Percentiles rank a stretch among this genome's conserved stretches.
phyloP scores from a whole-genome alignment of 2,113 vertebrate genomes.

The Pionites leucogaster region DNA sequence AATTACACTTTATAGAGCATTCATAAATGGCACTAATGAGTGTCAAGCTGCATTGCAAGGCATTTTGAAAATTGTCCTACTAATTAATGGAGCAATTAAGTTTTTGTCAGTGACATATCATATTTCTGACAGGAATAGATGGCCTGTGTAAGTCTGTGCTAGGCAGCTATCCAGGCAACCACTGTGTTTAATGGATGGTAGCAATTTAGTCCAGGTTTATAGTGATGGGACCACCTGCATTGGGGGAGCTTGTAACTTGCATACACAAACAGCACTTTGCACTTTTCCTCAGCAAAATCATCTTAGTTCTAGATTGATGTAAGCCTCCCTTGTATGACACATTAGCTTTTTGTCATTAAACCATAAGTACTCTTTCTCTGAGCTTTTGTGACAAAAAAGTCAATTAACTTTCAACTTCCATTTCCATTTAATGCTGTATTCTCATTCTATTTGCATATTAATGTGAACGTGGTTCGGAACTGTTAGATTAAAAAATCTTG shows the following conservation, averaged over 20 bases:
- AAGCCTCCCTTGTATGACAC: conserved; percentile 62
- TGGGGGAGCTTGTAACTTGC: conserved; percentile 74
- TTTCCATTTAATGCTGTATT: conserved; percentile 77
- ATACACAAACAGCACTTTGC: conserved; percentile 61
- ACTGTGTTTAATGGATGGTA: conserved; percentile 90
- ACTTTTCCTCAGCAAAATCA: conserved; percentile 56
- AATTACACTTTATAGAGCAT: conserved; percentile 70
- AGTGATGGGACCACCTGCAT: conserved; percentile 90
- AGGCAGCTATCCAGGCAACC: conserved; percentile 82
- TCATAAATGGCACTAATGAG: conserved; percentile 89
- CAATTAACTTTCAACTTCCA: conserved; percentile 76
- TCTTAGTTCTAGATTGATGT: conserved; percentile 70
- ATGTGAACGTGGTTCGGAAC: conserved; percentile 71
- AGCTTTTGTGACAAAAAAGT: conserved; percentile 78
- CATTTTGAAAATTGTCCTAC: conserved; percentile 93
- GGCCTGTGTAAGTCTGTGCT: conserved; percentile 79
- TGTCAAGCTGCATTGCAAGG: conserved; percentile 84
- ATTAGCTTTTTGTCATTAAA: conserved; percentile 77
- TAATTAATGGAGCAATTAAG: conserved; percentile 99
- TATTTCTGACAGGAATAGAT: conserved; percentile 95
- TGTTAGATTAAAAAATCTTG: conserved; percentile 68
- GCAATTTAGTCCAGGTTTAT: conserved; percentile 92
- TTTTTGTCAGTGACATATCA: conserved; percentile 98
- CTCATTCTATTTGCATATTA: conserved; percentile 75
- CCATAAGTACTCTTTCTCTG: conserved; percentile 65